These are phyloP conservation scores for Polyodon spathula DNA, from an alignment of 2,113 vertebrate species.

Conservation along the genomic window DNA sequence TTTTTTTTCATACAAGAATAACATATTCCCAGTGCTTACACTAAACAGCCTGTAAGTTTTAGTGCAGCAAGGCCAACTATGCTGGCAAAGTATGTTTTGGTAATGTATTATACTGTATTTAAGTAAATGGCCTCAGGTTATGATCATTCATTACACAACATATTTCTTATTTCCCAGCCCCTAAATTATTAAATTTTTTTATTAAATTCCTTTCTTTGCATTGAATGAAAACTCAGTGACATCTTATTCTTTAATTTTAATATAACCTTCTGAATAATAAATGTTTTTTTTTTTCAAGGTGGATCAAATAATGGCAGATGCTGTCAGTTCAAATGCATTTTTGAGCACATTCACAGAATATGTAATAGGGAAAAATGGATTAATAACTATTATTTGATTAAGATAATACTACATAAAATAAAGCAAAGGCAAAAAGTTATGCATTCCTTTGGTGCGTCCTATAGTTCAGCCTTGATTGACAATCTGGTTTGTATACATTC, in stretches of 20 bases:
- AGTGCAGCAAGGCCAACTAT: background rate
- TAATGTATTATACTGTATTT: background rate
- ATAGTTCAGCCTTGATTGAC: too few species aligned
- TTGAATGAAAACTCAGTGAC: slow-evolving; percentile 1
- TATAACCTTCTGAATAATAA: background rate
- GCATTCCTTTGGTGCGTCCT: too few species aligned
- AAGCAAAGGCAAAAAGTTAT: too few species aligned
- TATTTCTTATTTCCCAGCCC: background rate
- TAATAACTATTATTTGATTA: too few species aligned
- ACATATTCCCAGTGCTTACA: too few species aligned
- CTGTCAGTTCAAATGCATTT: too few species aligned
- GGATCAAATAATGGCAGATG: too few species aligned
- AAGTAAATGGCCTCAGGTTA: slow-evolving; percentile 1
- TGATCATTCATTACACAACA: background rate
- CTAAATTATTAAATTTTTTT: background rate
- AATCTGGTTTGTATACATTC: too few species aligned
- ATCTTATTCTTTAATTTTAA: slow-evolving; percentile 1
- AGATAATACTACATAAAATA: too few species aligned
- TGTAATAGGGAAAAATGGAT: too few species aligned
- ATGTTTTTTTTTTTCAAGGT: background rate
- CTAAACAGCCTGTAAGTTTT: background rate
- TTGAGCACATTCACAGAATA: too few species aligned
- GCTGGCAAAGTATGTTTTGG: background rate
- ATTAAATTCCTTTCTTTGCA: background rate
- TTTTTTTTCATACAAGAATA: too few species aligned